phyloP scores from a whole-genome alignment of 1,140 invertebrate genomes.

The Cotesia typhae region DNA sequence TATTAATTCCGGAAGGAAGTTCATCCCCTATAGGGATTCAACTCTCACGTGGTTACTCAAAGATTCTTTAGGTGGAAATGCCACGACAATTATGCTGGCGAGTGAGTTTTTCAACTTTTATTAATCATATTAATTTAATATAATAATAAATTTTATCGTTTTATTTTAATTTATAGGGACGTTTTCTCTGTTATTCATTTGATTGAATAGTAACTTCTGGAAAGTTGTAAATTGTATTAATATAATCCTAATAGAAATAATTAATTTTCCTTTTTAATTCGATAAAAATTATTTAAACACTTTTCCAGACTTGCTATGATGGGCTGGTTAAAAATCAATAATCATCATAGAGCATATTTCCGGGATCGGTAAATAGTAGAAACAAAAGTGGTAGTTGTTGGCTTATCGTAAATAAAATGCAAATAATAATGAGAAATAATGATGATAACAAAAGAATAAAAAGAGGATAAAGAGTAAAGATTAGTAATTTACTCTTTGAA shows the following conservation, averaged over 20 bases:
- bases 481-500: too few species aligned
- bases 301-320: slow-evolving; percentile 56
- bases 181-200: slow-evolving; percentile 27
- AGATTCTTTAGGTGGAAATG: slow-evolving; percentile 73
- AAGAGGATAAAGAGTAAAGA: neutral
- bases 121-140: slow-evolving; percentile 9
- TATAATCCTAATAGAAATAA: slow-evolving; percentile 2
- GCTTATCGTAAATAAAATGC: slow-evolving; percentile 8
- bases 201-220: too few species aligned
- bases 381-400: slow-evolving; percentile 38
- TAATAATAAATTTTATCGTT: neutral
- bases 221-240: too few species aligned
- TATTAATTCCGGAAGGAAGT: slow-evolving; percentile 61
- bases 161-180: slow-evolving; percentile 4
- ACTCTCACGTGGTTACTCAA: slow-evolving; percentile 79
- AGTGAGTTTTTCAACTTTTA: slow-evolving; percentile 64
- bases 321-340: slow-evolving; percentile 56
- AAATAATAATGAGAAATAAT: neutral
- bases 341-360: slow-evolving; percentile 46
- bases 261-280: neutral
- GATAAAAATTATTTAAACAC: slow-evolving; percentile 51
- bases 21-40: slow-evolving; percentile 79
- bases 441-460: neutral
- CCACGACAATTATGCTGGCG: slow-evolving; percentile 73
- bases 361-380: slow-evolving; percentile 52